Evolutionary conservation across 2,888 invertebrate species (phyloP).

Genomic region (Drosophila quasianomalipes): DNA sequence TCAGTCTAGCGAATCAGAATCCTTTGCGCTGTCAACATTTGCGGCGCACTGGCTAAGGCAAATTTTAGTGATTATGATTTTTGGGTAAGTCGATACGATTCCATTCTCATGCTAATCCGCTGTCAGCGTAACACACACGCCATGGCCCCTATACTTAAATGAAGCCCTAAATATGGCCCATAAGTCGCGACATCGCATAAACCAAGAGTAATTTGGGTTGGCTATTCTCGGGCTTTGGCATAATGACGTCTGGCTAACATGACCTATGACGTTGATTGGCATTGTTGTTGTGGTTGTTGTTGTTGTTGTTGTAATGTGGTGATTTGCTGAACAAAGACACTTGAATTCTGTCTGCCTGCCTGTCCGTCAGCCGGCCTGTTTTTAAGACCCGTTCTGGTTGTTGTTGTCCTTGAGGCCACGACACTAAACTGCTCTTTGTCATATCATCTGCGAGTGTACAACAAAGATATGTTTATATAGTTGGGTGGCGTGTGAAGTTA

Average conservation of each 20-base stretch:
- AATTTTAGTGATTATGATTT: background rate
- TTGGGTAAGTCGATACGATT: conserved; percentile 9
- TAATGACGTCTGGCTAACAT: conserved; percentile 31
- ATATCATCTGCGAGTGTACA: conserved; percentile 30
- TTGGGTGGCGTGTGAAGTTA: conserved; percentile 15
- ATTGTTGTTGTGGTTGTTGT: conserved; percentile 5
- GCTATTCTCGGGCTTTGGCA: conserved; percentile 5
- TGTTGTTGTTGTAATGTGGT: conserved; percentile 24
- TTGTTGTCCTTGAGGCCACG: conserved; percentile 55
- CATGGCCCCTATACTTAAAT: conserved; percentile 43
- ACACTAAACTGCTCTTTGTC: conserved; percentile 50
- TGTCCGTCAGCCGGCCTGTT: background rate
- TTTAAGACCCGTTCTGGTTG: conserved; percentile 48
- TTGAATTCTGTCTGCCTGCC: conserved; percentile 30
- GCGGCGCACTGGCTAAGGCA: background rate
- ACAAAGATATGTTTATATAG: conserved; percentile 3
- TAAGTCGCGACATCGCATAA: conserved; percentile 79
- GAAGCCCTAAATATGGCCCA: conserved; percentile 68
- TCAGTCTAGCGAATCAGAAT: conserved; percentile 33
- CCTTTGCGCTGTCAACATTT: background rate
- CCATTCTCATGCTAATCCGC: background rate
- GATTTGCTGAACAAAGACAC: conserved; percentile 63
- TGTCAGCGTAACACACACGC: background rate
- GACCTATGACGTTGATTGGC: conserved; percentile 13
- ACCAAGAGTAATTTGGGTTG: conserved; percentile 38